A percentile compares a stretch with the other conserved stretches of the same genome.
These are phyloP conservation scores for Catharus bicknelli DNA, from an alignment of 2,113 vertebrate genomes.

Conservation along the genomic window DNA sequence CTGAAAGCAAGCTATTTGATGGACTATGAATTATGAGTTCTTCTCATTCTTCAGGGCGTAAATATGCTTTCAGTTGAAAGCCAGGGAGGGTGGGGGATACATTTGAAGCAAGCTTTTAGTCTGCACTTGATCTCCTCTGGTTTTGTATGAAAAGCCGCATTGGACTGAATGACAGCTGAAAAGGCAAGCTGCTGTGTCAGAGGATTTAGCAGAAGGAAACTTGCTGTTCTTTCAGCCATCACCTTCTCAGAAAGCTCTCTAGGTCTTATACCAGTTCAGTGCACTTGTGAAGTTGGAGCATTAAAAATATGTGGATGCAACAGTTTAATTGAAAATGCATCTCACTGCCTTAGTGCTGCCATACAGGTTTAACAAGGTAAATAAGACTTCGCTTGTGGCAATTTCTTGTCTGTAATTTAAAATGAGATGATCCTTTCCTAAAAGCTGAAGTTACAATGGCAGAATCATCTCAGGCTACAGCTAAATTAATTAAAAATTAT, in stretches of 20 bases:
- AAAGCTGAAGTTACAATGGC: background rate
- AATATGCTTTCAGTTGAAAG: conserved; percentile 24
- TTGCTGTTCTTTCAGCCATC: conserved; percentile 18
- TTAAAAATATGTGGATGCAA: background rate
- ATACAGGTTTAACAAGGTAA: background rate
- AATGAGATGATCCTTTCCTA: background rate
- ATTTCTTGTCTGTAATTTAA: background rate
- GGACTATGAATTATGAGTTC: background rate
- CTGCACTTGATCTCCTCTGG: conserved; percentile 31
- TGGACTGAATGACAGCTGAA: conserved; percentile 53
- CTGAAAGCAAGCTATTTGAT: background rate
- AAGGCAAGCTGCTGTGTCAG: conserved; percentile 31
- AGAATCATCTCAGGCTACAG: background rate
- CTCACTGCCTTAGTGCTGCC: background rate
- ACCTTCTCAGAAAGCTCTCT: background rate
- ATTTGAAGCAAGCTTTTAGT: conserved; percentile 32
- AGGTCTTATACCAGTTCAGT: background rate
- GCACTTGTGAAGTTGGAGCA: background rate
- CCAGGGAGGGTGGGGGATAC: background rate
- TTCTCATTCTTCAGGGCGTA: background rate
- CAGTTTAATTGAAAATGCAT: background rate
- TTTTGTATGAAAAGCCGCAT: conserved; percentile 43
- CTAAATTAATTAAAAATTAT: background rate
- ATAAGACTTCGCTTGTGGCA: background rate
- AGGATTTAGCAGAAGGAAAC: conserved; percentile 49